These are phyloP conservation scores for Phalera bucephala DNA, from an alignment of 2,888 invertebrate genomes.

Conservation along the genomic window DNA sequence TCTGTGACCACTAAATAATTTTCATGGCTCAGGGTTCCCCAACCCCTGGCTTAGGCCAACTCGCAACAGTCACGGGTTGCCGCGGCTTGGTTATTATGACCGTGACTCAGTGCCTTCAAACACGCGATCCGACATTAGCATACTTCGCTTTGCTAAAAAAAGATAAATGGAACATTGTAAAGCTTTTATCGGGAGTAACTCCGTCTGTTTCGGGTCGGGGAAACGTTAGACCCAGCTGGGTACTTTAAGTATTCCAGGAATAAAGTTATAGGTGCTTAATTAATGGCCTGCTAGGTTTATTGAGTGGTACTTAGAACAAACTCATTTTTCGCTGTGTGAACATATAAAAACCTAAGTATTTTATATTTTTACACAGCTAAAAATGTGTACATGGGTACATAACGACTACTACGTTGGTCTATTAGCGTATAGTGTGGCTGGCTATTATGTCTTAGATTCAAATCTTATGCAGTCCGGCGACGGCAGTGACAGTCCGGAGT, in stretches of 20 bases:
- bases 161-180: slow-evolving; percentile 11
- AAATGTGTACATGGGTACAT: too few relatives aligned
- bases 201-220: slow-evolving; percentile 13
- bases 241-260: slow-evolving; percentile 8
- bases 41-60: slow-evolving; percentile 1
- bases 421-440: too few relatives aligned
- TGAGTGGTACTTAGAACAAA: too few relatives aligned
- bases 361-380: too few relatives aligned
- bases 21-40: background rate
- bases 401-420: too few relatives aligned
- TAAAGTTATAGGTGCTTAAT: background rate
- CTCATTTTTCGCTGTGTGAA: too few relatives aligned
- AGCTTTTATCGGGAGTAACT: slow-evolving; percentile 19
- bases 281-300: background rate
- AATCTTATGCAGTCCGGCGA: too few relatives aligned
- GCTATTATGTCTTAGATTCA: too few relatives aligned
- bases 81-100: slow-evolving; percentile 34
- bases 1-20: too few relatives aligned
- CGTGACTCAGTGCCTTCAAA: slow-evolving; percentile 31
- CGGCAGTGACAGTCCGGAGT: too few relatives aligned
- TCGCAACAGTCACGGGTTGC: slow-evolving; percentile 25
- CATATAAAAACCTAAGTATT: too few relatives aligned
- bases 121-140: slow-evolving; percentile 49
- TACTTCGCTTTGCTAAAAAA: slow-evolving; percentile 27
- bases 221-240: slow-evolving; percentile 14